Evolutionary conservation across 2,797 vertebrate species (phyloP).

Genomic region (Typhlichthys eigenmanni): DNA sequence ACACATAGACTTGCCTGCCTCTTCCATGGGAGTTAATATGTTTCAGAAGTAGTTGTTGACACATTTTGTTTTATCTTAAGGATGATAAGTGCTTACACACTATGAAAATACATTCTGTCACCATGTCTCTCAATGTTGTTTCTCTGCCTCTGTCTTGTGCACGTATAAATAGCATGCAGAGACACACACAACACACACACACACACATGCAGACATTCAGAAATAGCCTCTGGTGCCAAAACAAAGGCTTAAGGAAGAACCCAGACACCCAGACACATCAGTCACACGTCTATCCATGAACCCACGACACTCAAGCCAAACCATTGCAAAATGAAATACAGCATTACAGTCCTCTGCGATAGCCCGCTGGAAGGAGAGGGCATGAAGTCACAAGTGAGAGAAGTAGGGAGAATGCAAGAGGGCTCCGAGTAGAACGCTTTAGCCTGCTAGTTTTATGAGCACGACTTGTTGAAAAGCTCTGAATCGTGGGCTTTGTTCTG

Average conservation of each 20-base stretch:
- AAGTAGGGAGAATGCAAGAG: constrained; percentile 15
- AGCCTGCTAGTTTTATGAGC: constrained; percentile 66
- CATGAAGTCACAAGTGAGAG: constrained; percentile 35
- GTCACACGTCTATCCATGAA: neutral
- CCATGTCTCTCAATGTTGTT: neutral
- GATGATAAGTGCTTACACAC: neutral
- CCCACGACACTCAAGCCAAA: constrained; percentile 1
- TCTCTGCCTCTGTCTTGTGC: neutral
- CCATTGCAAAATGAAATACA: constrained; percentile 6
- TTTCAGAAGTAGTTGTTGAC: neutral
- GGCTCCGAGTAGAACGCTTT: constrained; percentile 34
- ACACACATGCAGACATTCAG: constrained; percentile 35
- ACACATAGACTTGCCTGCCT: neutral
- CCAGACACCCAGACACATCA: neutral
- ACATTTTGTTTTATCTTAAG: neutral
- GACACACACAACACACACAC: constrained; percentile 52
- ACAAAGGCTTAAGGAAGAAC: constrained; percentile 7
- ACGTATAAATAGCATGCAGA: neutral
- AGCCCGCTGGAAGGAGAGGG: constrained; percentile 20
- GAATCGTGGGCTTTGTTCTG: constrained; percentile 68
- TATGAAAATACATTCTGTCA: neutral
- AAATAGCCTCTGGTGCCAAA: neutral
- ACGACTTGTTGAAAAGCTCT: constrained; percentile 66
- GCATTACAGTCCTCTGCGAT: constrained; percentile 17
- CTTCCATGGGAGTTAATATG: neutral